Evolutionary conservation across 2,113 vertebrate genomes (phyloP), one percentile per base, ranked within the genome.

Genomic region (Ranitomeya variabilis): DNA sequence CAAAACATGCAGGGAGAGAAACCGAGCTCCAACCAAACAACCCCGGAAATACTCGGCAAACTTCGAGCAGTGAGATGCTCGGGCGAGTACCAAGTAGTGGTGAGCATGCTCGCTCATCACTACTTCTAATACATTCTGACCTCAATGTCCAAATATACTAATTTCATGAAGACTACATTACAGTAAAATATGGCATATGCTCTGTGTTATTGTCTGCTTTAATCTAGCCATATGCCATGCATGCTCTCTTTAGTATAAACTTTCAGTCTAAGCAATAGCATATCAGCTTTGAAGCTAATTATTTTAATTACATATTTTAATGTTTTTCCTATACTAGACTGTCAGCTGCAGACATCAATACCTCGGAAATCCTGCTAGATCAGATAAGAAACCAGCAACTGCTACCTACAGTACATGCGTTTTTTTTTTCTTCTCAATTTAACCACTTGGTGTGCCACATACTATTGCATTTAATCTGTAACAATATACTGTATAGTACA

Each of bases 311-410:
- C 37, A 79, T 54, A 73, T 64, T 67, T 78, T 18, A 81, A 16
- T 81, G 8, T 59, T 82, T 82, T 88, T 83, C 67, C 62, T 51
- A n/a, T 64, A 74, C 57, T 10, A 15, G 78, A 69, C 66, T 21
- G 23, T 67, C 86, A 88, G 87, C 87, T 88, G 87, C 80, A 62
- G 80, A 74, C 67, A 83, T 88, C 80, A 16, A 88, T 88, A 88
- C 66, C 81, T 31, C 57, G 64, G 26, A 83, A 31, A 83, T 88
- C 54, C 79, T 23, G 54, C 59, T 88, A 74, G n/a, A 51, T 76
- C 76, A 71, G 52, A 73, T 88, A 74, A 74, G 79, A 60, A 74
- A 21, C 23, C 86, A 59, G 79, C 80, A 83, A 76, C 80, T 88
- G 87, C 73, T 57, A 86, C 84, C 23, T 76, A 76, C 69, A 26